These are phyloP conservation scores for Rhadinocentrus ornatus DNA, from an alignment of 2,797 vertebrate species.

Conservation along the genomic window DNA sequence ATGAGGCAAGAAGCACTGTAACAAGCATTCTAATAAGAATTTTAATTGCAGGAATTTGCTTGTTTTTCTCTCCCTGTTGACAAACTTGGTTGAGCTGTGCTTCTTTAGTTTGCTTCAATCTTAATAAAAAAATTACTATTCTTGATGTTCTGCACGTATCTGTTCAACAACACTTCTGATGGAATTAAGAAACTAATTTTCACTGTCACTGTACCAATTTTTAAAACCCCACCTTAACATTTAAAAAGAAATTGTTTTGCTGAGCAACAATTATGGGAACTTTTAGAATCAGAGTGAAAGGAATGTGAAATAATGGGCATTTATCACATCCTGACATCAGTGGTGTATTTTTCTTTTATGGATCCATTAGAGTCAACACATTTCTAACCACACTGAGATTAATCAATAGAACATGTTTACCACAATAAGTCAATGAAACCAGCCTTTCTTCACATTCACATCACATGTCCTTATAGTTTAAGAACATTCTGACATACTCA, in stretches of 20 bases:
- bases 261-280: not conserved
- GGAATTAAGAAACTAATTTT: constrained; percentile 1
- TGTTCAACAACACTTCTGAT: constrained; percentile 4
- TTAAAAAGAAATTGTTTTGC: not conserved
- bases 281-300: too few species aligned
- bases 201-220: constrained; percentile 1
- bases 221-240: not conserved
- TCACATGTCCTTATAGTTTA: constrained; percentile 2
- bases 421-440: not conserved
- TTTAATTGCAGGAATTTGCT: constrained; percentile 42
- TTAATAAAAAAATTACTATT: constrained; percentile 9
- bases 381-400: not conserved
- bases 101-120: constrained; percentile 26
- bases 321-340: not conserved
- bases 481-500: not conserved
- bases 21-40: constrained; percentile 33
- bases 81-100: constrained; percentile 16
- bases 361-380: not conserved
- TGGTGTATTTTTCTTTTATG: not conserved
- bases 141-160: not conserved
- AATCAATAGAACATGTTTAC: not conserved
- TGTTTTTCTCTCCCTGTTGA: not conserved
- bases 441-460: not conserved
- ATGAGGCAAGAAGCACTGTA: constrained; percentile 28
- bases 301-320: too few species aligned